Evolutionary conservation across 2,797 vertebrate species (phyloP), one percentile per base, ranked within the genome.

Genomic region (Fundulus diaphanus): DNA sequence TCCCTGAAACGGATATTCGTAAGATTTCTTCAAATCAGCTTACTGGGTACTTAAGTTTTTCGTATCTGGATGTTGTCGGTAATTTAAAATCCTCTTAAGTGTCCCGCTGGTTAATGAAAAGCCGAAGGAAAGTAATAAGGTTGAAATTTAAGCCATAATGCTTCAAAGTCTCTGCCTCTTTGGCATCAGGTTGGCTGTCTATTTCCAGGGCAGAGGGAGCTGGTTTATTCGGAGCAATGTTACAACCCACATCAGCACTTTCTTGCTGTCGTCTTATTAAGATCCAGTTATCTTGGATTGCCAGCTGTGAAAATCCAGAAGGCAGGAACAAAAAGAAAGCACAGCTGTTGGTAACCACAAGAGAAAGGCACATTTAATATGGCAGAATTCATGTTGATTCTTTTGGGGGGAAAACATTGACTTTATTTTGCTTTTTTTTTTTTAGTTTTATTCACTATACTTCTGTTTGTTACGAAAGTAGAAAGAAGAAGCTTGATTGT

Each of bases 111-210:
- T 90, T 89, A 89, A 88, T 86, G 71, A 82, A 61, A 89, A 80
- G 77, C 83, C 70, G 61, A 71, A 59, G 68, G 72, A 81, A 82
- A 85, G 85, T 82, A 86, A 86, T 88, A 83, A 83, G 61, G 56
- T 84, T 85, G 78, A 85, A 80, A 81, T 86, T 89, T 90, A 90
- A 83, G 83, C 73, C 56, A 29, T 86, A 87, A 89, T 74, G 61
- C 75, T 73, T 78, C 61, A 42, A 48, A 68, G 72, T 51, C 56
- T 1, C 3, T 7, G 72, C 71, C 86, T 44, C 73, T 71, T 79
- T 74, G 72, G 78, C 72, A 63, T 78, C 76, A 82, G 73, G 82
- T 79, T 82, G 73, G 48, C 74, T 73, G 44, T 9, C 63, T 65
- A 73, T 67, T 42, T 42, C 16, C 20, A 52, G 18, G 27, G 20